A percentile compares a stretch with the other conserved stretches of the same genome.
Conservation (phyloP, 2,797 vertebrate genomes). For the Pachyuromys duprasi region DNA sequence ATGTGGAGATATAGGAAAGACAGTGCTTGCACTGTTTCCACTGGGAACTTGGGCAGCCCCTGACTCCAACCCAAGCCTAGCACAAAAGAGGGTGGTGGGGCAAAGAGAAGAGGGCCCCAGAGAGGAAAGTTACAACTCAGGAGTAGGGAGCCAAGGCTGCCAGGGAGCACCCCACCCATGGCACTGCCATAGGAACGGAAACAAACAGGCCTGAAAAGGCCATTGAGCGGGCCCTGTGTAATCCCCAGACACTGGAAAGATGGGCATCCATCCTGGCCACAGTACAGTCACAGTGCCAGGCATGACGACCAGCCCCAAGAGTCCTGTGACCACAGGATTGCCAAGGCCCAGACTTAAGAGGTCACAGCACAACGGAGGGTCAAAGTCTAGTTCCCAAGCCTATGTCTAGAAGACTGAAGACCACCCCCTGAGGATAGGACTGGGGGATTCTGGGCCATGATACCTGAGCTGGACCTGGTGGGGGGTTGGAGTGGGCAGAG, state of each 20-base stretch:
- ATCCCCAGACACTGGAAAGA: background rate
- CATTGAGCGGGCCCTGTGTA: background rate
- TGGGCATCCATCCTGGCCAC: background rate
- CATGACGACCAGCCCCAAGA: accelerated
- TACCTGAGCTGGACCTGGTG: background rate
- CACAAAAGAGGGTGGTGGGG: accelerated
- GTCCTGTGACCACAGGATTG: background rate
- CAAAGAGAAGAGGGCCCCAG: background rate
- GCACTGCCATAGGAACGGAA: background rate
- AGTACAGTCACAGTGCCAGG: background rate
- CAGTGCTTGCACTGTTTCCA: background rate
- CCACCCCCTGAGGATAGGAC: background rate
- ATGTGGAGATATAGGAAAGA: background rate
- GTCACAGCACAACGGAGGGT: accelerated
- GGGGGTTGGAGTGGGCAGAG: background rate
- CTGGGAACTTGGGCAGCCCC: background rate
- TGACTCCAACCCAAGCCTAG: background rate
- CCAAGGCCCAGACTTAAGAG: accelerated
- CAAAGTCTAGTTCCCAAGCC: background rate
- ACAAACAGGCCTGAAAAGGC: background rate
- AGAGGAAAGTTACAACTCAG: slow-evolving; percentile 9
- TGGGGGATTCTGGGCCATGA: background rate
- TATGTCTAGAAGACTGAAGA: background rate
- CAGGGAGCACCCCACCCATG: background rate
- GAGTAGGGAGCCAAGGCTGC: background rate